A percentile compares a stretch with the other conserved stretches of the same genome.
Conservation (phyloP, 2,797 vertebrate genomes). For the Epinephelus coioides region DNA sequence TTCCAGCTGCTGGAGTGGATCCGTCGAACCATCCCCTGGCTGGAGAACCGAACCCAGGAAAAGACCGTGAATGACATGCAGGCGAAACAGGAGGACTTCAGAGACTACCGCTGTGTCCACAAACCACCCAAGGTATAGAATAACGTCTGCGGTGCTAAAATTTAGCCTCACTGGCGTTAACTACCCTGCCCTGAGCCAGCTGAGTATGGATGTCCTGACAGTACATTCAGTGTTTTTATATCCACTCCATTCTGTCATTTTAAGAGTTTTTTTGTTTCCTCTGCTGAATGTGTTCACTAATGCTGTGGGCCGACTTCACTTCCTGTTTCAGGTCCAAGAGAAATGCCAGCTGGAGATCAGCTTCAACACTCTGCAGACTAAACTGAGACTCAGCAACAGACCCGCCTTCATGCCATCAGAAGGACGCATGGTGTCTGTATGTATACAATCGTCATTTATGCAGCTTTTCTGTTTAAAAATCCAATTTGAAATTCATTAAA, state of each 20-base stretch:
- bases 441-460: conserved; percentile 21
- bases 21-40: conserved; percentile 94
- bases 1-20: conserved; percentile 95
- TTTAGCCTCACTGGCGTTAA: neutral
- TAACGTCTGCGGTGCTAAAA: neutral
- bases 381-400: conserved; percentile 94
- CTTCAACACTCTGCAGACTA: conserved; percentile 98
- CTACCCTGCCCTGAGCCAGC: neutral
- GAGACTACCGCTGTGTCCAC: conserved; percentile 92
- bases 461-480: neutral
- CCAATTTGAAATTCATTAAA: too few species aligned
- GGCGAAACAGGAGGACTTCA: conserved; percentile 96
- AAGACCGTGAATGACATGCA: conserved; percentile 96
- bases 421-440: conserved; percentile 94
- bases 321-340: conserved; percentile 88
- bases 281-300: neutral
- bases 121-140: conserved; percentile 90
- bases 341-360: conserved; percentile 98
- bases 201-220: too few species aligned
- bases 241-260: too few species aligned
- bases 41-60: conserved; percentile 92
- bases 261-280: too few species aligned
- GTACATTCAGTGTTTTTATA: too few species aligned
- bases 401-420: conserved; percentile 98
- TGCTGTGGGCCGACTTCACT: neutral